A percentile compares a stretch with the other conserved stretches of the same genome.
Evolutionary conservation across 1,140 invertebrate genomes (phyloP).

Genomic region (Homarus americanus): DNA sequence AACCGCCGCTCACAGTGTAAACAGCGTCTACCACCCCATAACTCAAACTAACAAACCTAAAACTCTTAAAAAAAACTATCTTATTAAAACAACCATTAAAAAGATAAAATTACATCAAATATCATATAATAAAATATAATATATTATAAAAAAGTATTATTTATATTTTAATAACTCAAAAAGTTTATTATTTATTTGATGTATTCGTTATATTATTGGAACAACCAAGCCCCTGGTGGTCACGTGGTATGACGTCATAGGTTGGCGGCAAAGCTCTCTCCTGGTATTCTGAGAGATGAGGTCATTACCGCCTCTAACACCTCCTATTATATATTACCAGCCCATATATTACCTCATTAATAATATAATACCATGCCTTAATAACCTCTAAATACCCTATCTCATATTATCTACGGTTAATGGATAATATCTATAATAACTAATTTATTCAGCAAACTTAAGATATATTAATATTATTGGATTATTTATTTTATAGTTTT

Average conservation of each 20-base stretch:
- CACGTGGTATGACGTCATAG: slow-evolving; percentile 23
- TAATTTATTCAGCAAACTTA: no score
- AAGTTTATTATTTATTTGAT: neutral
- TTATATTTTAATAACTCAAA: neutral
- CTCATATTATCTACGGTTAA: no score
- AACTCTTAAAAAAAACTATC: neutral
- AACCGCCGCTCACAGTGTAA: neutral
- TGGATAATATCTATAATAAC: no score
- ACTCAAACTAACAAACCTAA: neutral
- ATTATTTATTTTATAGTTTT: no score
- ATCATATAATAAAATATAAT: neutral
- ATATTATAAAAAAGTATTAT: neutral
- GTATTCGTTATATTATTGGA: neutral
- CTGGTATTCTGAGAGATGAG: slow-evolving; percentile 18
- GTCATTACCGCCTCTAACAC: neutral
- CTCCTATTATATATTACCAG: no score
- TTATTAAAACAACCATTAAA: neutral
- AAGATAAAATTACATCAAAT: neutral
- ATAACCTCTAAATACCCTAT: no score
- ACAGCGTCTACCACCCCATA: neutral
- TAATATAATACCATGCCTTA: no score
- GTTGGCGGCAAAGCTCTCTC: slow-evolving; percentile 7
- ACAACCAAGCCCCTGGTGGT: neutral
- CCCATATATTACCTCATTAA: no score
- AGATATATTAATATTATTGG: no score